phyloP scores from a whole-genome alignment of 2,797 vertebrate species.

The Hafferia zeledoni region DNA sequence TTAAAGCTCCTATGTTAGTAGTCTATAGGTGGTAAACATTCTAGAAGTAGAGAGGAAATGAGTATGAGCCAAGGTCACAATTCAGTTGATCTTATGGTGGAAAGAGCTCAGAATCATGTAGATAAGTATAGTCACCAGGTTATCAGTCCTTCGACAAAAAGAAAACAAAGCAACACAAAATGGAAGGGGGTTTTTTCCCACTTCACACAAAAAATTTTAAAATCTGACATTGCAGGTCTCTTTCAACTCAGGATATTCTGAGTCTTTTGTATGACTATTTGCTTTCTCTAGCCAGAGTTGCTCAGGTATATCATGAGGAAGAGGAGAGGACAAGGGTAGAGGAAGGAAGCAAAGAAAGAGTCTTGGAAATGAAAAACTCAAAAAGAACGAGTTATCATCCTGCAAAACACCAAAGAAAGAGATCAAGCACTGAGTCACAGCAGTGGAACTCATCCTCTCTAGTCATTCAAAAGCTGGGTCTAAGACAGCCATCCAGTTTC shows the following conservation, averaged over 20 bases:
- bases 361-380: neutral
- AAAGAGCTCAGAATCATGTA: neutral
- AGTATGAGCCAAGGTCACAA: neutral
- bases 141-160: neutral
- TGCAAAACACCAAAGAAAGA: neutral
- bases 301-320: neutral
- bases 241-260: neutral
- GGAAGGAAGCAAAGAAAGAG: neutral
- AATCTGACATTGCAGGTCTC: neutral
- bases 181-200: neutral
- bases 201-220: neutral
- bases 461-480: neutral
- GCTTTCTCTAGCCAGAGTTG: neutral
- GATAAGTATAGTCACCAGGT: neutral
- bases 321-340: neutral
- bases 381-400: neutral
- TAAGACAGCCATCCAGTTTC: neutral
- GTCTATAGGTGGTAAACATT: neutral
- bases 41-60: neutral
- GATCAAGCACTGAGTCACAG: neutral
- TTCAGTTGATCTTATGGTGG: neutral
- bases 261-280: neutral
- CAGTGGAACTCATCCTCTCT: neutral
- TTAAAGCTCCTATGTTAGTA: neutral
- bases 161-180: neutral